Evolutionary conservation across 2,113 vertebrate species (phyloP).

Genomic region (Apaloderma vittatum): DNA sequence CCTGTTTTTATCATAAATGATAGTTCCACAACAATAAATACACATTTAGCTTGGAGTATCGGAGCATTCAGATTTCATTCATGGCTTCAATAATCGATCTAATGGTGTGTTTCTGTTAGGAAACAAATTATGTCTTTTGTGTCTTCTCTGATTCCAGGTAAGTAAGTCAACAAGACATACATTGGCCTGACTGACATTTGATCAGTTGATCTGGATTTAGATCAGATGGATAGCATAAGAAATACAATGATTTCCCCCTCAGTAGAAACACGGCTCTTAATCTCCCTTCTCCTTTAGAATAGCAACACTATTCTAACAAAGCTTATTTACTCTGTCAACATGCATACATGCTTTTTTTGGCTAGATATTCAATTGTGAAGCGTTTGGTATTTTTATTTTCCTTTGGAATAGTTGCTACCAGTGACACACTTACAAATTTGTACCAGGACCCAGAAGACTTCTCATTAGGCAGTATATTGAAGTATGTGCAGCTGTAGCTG

Average conservation of each 20-base stretch:
- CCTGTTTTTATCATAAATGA: slow-evolving; percentile 24
- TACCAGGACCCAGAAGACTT: neutral
- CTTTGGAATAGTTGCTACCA: slow-evolving; percentile 20
- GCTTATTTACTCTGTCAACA: neutral
- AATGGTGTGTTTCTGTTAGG: slow-evolving; percentile 30
- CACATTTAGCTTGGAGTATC: slow-evolving; percentile 58
- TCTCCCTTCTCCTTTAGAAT: neutral
- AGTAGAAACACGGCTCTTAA: slow-evolving; percentile 28
- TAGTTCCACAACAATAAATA: slow-evolving; percentile 20
- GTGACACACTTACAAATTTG: neutral
- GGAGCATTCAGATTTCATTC: slow-evolving; percentile 58
- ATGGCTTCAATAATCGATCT: slow-evolving; percentile 43
- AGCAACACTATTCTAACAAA: neutral
- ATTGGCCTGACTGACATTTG: slow-evolving; percentile 43
- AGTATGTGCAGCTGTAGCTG: slow-evolving; percentile 20
- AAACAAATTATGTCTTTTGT: slow-evolving; percentile 41
- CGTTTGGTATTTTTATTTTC: slow-evolving; percentile 57
- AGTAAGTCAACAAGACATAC: slow-evolving; percentile 34
- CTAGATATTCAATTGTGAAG: slow-evolving; percentile 37
- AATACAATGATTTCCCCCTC: slow-evolving; percentile 14
- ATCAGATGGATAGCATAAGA: slow-evolving; percentile 36
- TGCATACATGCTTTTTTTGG: neutral
- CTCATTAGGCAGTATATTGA: slow-evolving; percentile 33
- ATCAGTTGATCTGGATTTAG: slow-evolving; percentile 59
- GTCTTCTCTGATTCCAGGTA: slow-evolving; percentile 17